Evolutionary conservation across 2,888 invertebrate species (phyloP).

Genomic region (Aricia artaxerxes): DNA sequence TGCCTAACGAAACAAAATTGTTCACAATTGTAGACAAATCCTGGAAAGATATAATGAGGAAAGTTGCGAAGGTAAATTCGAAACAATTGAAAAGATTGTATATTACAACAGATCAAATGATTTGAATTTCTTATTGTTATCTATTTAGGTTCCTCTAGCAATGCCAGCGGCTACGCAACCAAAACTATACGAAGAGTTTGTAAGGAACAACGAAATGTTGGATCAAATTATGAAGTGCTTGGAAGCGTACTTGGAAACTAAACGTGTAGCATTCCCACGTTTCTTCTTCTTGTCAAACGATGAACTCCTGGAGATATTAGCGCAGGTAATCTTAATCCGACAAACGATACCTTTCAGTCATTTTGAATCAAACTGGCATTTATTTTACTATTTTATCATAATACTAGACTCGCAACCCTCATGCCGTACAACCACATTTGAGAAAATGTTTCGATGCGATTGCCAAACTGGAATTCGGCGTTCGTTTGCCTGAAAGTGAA

Average conservation of each 20-base stretch:
- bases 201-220: constrained; percentile 87
- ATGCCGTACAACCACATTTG: constrained; percentile 93
- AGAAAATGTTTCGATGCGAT: constrained; percentile 95
- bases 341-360: neutral
- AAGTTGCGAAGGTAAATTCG: constrained; percentile 84
- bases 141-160: constrained; percentile 84
- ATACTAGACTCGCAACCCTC: constrained; percentile 88
- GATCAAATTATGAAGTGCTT: constrained; percentile 95
- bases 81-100: neutral
- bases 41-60: constrained; percentile 93
- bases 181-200: constrained; percentile 84
- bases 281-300: constrained; percentile 96
- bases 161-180: constrained; percentile 89
- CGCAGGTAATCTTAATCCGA: constrained; percentile 81
- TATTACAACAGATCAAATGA: neutral
- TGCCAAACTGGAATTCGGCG: constrained; percentile 87
- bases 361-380: neutral
- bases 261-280: constrained; percentile 91
- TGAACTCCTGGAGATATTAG: constrained; percentile 92
- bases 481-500: constrained; percentile 73
- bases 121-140: neutral
- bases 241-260: constrained; percentile 93
- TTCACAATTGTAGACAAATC: constrained; percentile 93
- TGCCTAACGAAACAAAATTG: constrained; percentile 93
- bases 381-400: neutral